These are phyloP conservation scores for Drosophila trapezifrons DNA, from an alignment of 1,140 invertebrate species.

Conservation along the genomic window DNA sequence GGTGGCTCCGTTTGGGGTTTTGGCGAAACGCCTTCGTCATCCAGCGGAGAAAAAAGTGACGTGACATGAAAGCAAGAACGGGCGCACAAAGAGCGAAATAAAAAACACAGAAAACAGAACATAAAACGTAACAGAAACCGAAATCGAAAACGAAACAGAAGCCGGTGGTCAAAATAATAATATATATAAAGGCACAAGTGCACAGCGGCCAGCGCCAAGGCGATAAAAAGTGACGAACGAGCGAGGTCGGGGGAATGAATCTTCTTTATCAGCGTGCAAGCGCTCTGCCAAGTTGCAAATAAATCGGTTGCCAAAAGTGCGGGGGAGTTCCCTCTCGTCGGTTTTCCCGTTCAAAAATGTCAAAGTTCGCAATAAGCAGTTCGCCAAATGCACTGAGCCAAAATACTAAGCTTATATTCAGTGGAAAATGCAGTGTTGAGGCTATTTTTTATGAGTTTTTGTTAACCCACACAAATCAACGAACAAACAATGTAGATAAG, in stretches of 20 bases:
- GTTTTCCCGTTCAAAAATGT: slow-evolving; percentile 38
- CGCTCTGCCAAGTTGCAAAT: slow-evolving; percentile 45
- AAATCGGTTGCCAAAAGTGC: slow-evolving; percentile 45
- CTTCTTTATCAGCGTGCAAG: slow-evolving; percentile 40
- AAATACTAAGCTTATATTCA: not conserved
- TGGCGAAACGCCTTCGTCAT: slow-evolving; percentile 78
- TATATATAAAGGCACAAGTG: slow-evolving; percentile 28
- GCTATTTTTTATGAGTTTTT: not conserved
- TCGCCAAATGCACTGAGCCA: slow-evolving; percentile 3
- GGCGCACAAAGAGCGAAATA: slow-evolving; percentile 46
- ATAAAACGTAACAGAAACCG: slow-evolving; percentile 47
- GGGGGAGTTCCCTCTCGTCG: slow-evolving; percentile 10
- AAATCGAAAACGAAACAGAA: slow-evolving; percentile 34
- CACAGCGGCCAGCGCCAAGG: slow-evolving; percentile 15
- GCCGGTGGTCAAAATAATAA: slow-evolving; percentile 61
- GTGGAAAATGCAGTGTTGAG: not conserved
- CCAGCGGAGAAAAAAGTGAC: slow-evolving; percentile 69
- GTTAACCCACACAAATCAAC: not conserved
- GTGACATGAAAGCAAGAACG: slow-evolving; percentile 76
- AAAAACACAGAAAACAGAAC: slow-evolving; percentile 44
- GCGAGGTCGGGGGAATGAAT: slow-evolving; percentile 38
- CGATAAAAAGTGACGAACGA: slow-evolving; percentile 33
- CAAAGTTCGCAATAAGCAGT: slow-evolving; percentile 37
- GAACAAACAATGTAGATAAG: not conserved
- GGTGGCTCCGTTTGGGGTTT: slow-evolving; percentile 29